phyloP scores from a whole-genome alignment of 2,113 vertebrate genomes.

The Eulemur macaco region DNA sequence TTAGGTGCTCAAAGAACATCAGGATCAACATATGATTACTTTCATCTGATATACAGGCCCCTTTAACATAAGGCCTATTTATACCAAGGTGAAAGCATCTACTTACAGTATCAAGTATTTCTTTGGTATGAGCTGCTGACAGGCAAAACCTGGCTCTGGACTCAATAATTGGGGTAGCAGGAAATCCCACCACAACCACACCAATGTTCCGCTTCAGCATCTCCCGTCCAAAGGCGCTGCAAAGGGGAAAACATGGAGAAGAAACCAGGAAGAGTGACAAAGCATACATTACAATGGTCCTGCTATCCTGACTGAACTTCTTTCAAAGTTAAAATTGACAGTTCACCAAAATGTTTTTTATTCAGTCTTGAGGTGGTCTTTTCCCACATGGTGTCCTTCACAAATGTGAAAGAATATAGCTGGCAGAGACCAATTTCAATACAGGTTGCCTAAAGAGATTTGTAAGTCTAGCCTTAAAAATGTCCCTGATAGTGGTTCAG shows the following conservation, averaged over 20 bases:
- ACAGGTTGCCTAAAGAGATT: slow-evolving; percentile 58
- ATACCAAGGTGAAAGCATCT: not conserved
- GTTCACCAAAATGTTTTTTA: slow-evolving; percentile 56
- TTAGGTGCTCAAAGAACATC: not conserved
- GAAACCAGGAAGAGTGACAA: not conserved
- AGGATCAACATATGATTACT: not conserved
- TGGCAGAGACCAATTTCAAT: slow-evolving; percentile 44
- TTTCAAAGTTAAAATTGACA: slow-evolving; percentile 20
- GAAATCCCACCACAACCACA: slow-evolving; percentile 97
- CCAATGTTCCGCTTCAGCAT: slow-evolving; percentile 97
- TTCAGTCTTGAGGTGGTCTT: slow-evolving; percentile 45
- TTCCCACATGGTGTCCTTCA: slow-evolving; percentile 66
- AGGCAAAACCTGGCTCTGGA: slow-evolving; percentile 98
- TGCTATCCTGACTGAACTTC: not conserved
- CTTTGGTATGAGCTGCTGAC: slow-evolving; percentile 95
- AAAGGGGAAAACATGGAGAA: slow-evolving; percentile 28
- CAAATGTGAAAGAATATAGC: slow-evolving; percentile 60
- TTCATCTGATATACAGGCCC: not conserved
- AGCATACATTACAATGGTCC: not conserved
- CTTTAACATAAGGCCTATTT: not conserved
- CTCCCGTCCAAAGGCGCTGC: slow-evolving; percentile 95
- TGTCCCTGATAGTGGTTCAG: slow-evolving; percentile 33
- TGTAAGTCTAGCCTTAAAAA: slow-evolving; percentile 55
- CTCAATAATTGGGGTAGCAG: slow-evolving; percentile 97
- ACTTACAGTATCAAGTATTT: slow-evolving; percentile 95